Evolutionary conservation across 2,113 vertebrate species (phyloP).

Genomic region (Rhinolophus ferrumequinum): DNA sequence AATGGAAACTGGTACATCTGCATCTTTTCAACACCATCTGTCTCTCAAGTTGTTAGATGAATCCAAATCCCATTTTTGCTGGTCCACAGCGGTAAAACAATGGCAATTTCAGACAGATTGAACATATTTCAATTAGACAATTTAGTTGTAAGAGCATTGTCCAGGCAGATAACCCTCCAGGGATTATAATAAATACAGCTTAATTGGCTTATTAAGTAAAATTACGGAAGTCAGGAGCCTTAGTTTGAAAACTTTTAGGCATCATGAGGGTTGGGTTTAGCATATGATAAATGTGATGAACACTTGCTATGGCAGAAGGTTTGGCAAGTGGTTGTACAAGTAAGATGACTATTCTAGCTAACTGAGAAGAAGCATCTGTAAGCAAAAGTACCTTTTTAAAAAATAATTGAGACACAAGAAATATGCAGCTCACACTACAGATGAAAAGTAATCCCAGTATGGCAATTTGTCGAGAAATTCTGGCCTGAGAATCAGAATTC

Average conservation of each 20-base stretch:
- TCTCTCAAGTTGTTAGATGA: slow-evolving; percentile 75
- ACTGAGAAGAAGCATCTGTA: neutral
- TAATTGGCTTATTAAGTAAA: slow-evolving; percentile 83
- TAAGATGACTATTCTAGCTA: neutral
- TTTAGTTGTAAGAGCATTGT: slow-evolving; percentile 72
- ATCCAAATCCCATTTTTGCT: slow-evolving; percentile 72
- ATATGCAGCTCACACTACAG: neutral
- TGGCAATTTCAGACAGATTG: slow-evolving; percentile 75
- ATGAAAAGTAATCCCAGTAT: neutral
- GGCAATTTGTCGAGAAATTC: neutral
- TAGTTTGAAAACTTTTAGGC: slow-evolving; percentile 43
- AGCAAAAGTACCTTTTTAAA: neutral
- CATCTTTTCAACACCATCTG: slow-evolving; percentile 82
- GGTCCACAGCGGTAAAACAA: slow-evolving; percentile 72
- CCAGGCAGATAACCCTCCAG: slow-evolving; percentile 69
- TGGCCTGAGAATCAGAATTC: neutral
- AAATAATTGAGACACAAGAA: neutral
- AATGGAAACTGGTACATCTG: slow-evolving; percentile 79
- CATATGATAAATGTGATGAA: neutral
- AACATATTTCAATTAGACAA: slow-evolving; percentile 80
- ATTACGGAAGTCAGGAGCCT: slow-evolving; percentile 54
- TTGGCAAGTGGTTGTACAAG: neutral
- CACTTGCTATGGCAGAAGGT: neutral
- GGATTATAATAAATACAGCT: slow-evolving; percentile 75
- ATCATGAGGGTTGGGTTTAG: neutral